Evolutionary conservation across 2,113 vertebrate species (phyloP).

Genomic region (Cyprinodon tularosa): DNA sequence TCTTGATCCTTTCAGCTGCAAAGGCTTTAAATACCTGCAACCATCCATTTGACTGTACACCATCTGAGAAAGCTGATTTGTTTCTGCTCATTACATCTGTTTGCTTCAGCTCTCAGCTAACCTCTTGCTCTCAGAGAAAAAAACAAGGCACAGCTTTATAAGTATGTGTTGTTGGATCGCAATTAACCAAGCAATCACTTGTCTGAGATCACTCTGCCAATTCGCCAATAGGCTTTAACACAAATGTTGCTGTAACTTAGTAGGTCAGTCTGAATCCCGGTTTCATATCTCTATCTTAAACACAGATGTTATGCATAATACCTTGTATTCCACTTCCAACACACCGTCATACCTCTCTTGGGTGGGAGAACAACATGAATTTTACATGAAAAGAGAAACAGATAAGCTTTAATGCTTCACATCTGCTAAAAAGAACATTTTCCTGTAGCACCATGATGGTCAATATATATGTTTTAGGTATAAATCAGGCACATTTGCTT

Average conservation of each 20-base stretch:
- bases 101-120: constrained; percentile 10
- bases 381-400: constrained; percentile 58
- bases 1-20: background rate
- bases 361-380: constrained; percentile 61
- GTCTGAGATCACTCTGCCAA: background rate
- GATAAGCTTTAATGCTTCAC: constrained; percentile 54
- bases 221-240: background rate
- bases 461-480: constrained; percentile 31
- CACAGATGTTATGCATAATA: constrained; percentile 37
- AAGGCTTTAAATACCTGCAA: background rate
- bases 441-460: constrained; percentile 28
- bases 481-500: constrained; percentile 35
- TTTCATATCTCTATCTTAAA: constrained; percentile 18
- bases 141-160: background rate
- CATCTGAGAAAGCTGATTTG: background rate
- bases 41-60: background rate
- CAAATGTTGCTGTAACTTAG: constrained; percentile 1
- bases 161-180: background rate
- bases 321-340: constrained; percentile 35
- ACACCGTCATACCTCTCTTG: constrained; percentile 26
- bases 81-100: background rate
- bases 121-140: constrained; percentile 2
- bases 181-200: constrained; percentile 4
- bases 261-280: constrained; percentile 14
- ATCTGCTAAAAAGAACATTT: constrained; percentile 48